Evolutionary conservation across 2,797 vertebrate species (phyloP), one percentile per base, ranked within the genome.

Genomic region (Peromyscus melanophrys): DNA sequence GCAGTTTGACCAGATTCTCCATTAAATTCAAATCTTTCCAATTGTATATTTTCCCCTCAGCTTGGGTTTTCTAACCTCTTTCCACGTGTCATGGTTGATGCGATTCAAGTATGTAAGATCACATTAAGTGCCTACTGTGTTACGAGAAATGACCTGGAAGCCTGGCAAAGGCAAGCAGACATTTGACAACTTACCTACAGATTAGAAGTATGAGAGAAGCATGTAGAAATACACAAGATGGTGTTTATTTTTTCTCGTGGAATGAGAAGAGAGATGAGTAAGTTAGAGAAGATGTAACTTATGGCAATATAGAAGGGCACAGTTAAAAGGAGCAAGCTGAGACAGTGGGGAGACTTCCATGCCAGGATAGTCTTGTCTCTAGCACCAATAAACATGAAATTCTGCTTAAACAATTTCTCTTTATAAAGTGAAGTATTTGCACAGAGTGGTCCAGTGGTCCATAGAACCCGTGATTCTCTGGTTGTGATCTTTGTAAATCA

Each of bases 61-160:
- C 27, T 94, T 49, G 43, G 78, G 46, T 65, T 69, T 89, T 88
- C 14, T 94, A 91, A 92, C 40, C 52, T 95, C 9, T 95, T 92
- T 77, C 61, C 69, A 63, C 23, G 17, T 61, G 86, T 25, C 55
- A 19, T 67, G 49, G 87, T 40, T 0, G 2, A 52, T 75, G 43
- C 1, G 17, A 80, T 87, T 89, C 27, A 83, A 69, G 75, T 37
- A 94, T 69, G 63, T 65, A 40, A 31, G 29, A 88, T 73, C 87
- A 17, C 63, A 49, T 91, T 90, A 89, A 67, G 31, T 63, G 12
- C 6, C 34, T 57, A 46, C 17, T 88, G 49, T 61, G 46, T 89
- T 21, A 34, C 13, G 5, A 21, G 5, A 55, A 29, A 8, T 37
- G 27, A 19, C 55, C n/a, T 69, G 31, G 43, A 73, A 77, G 71